Evolutionary conservation across 2,797 vertebrate genomes (phyloP).

Genomic region (Sebastes melanostomus): DNA sequence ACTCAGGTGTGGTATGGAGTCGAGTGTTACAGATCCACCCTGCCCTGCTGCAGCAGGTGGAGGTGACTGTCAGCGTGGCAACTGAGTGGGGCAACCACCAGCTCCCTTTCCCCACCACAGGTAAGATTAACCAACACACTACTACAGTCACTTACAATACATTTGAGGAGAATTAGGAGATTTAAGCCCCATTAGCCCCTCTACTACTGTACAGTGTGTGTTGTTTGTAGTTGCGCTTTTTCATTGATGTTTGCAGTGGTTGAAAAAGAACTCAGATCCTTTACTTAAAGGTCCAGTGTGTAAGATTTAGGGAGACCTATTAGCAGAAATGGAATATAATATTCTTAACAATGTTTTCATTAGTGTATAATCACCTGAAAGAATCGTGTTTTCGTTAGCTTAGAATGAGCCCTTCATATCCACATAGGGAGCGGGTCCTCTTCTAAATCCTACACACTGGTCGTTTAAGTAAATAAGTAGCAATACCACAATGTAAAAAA

Average conservation of each 20-base stretch:
- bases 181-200: not conserved
- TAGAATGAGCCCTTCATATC: too few relatives aligned
- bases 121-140: slow-evolving; percentile 38
- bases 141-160: not conserved
- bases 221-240: not conserved
- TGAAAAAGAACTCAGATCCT: not conserved
- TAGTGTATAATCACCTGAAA: too few relatives aligned
- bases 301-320: too few relatives aligned
- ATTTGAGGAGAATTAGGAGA: not conserved
- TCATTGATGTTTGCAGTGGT: not conserved
- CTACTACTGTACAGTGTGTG: too few relatives aligned
- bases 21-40: slow-evolving; percentile 61
- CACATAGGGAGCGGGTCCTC: not conserved
- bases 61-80: slow-evolving; percentile 63
- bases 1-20: slow-evolving; percentile 64
- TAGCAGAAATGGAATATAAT: too few relatives aligned
- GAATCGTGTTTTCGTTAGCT: too few relatives aligned
- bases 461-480: not conserved
- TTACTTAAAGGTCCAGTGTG: not conserved
- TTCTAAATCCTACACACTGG: not conserved
- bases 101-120: slow-evolving; percentile 60
- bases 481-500: not conserved
- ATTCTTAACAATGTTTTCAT: too few relatives aligned
- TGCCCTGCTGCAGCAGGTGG: slow-evolving; percentile 64
- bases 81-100: slow-evolving; percentile 42